A percentile compares a stretch with the other conserved stretches of the same genome.
Evolutionary conservation across 1,140 invertebrate genomes (phyloP).

Genomic region (Leptonema lineaticorne): DNA sequence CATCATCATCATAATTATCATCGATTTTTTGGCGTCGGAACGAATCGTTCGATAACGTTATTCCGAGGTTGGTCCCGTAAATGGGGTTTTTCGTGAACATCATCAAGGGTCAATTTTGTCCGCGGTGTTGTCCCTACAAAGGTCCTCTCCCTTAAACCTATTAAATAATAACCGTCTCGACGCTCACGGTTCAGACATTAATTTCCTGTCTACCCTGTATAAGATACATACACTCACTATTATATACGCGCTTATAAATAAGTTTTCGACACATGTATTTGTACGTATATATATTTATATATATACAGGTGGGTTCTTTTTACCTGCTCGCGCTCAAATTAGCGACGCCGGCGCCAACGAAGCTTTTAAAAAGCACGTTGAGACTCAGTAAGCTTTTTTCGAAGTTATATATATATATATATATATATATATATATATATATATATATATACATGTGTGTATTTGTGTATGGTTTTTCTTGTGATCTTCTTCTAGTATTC

Average conservation of each 20-base stretch:
- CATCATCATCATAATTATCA: neutral
- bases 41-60: neutral
- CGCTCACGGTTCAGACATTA: slow-evolving; percentile 34
- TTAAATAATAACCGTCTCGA: slow-evolving; percentile 32
- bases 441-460: no score
- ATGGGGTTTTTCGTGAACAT: slow-evolving; percentile 23
- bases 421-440: no score
- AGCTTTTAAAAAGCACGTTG: slow-evolving; percentile 18
- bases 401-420: no score
- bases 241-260: no score
- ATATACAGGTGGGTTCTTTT: slow-evolving; percentile 2
- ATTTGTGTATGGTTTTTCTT: no score
- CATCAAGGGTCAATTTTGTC: slow-evolving; percentile 17
- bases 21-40: neutral
- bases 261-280: no score
- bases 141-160: slow-evolving; percentile 23
- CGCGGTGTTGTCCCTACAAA: slow-evolving; percentile 21
- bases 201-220: slow-evolving; percentile 34
- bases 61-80: neutral
- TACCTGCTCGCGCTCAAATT: slow-evolving; percentile 31
- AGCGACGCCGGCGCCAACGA: slow-evolving; percentile 22
- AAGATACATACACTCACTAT: no score
- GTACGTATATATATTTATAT: neutral
- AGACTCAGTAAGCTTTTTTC: slow-evolving; percentile 19
- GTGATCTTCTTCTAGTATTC: no score